Base-by-base conservation (phyloP, 2,797 vertebrate species). In the Champsocephalus gunnari region DNA sequence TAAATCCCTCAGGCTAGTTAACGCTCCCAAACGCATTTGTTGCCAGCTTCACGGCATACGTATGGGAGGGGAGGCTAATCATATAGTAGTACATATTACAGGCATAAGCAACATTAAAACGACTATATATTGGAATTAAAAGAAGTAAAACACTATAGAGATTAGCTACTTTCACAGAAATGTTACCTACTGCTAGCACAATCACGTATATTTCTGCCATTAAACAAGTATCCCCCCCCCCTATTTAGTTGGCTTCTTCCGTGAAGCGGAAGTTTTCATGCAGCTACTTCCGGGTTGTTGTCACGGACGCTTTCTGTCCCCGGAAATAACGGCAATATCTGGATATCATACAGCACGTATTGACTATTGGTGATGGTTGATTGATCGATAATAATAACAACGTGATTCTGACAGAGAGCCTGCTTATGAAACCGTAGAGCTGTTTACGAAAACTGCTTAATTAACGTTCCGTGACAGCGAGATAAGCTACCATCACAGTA, bases 291-390 rank as follows among this genome's bases (percentile, higher is more conserved):
- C 89, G 54, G 86, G 89, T 95, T 83, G 86, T 88, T 95, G 94
- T 89, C 72, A 95, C 80, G 92, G 94, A 94, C 93, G 93, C 94
- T 92, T 73, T 75, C 58, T 32, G 51, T 51, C 32, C 67, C 73
- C 85, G 78, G 82, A 90, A 90, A 79, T 69, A 82, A 50, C 13
- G 43, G 59, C 17, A 32, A 78, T 17, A 79, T 38, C 55, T 9
- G 57, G 19, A 59, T 44, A 47, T 28, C 24, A 45, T 1, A 3
- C 19, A 14, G 9, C 48, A 16, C 19, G 19, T 34, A n/a, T 48
- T 61, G 48, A 79, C 43, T 56, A 81, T 50, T 34, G 19, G 58
- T 12, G 4, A 12, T 16, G 53, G 47, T 48, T 17, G 47, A 66
- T 76, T 14, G 9, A 21, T 60, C 10, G 6, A 59, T 38, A 19